Conservation (phyloP, 2,797 vertebrate species). For the Cottoperca gobio region DNA sequence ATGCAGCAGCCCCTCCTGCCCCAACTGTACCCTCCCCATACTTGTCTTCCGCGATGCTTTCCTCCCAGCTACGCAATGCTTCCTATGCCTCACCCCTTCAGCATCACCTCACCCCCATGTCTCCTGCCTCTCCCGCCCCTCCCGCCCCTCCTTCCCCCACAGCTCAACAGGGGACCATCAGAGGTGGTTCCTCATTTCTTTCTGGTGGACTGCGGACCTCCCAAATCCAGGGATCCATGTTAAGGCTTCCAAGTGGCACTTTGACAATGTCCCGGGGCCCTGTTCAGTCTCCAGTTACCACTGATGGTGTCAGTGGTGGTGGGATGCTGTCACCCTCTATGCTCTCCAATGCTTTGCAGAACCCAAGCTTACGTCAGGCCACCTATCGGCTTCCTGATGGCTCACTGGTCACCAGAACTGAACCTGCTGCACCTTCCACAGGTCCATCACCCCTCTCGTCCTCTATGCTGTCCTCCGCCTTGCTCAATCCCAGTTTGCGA, state of each 20-base stretch:
- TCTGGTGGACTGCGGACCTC: constrained; percentile 66
- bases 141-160: constrained; percentile 45
- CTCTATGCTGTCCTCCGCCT: constrained; percentile 77
- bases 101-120: constrained; percentile 65
- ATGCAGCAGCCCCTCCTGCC: constrained; percentile 29
- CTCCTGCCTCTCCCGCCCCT: constrained; percentile 42
- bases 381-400: constrained; percentile 79
- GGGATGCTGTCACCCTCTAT: constrained; percentile 61
- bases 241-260: constrained; percentile 68
- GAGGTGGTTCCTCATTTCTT: constrained; percentile 60
- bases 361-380: constrained; percentile 72
- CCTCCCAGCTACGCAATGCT: constrained; percentile 78
- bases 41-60: constrained; percentile 76
- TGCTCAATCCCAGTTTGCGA: constrained; percentile 76
- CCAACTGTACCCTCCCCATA: constrained; percentile 60
- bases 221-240: constrained; percentile 75
- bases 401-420: constrained; percentile 69
- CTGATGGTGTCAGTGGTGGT: constrained; percentile 24
- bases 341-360: constrained; percentile 80
- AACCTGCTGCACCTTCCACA: constrained; percentile 54
- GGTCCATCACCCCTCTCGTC: constrained; percentile 53
- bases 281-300: constrained; percentile 26
- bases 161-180: constrained; percentile 52
- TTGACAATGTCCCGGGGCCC: constrained; percentile 62
- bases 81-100: constrained; percentile 78